Percentiles rank a stretch among this genome's conserved stretches.
These are phyloP conservation scores for Peromyscus eremicus DNA, from an alignment of 2,797 vertebrate species.

Conservation along the genomic window DNA sequence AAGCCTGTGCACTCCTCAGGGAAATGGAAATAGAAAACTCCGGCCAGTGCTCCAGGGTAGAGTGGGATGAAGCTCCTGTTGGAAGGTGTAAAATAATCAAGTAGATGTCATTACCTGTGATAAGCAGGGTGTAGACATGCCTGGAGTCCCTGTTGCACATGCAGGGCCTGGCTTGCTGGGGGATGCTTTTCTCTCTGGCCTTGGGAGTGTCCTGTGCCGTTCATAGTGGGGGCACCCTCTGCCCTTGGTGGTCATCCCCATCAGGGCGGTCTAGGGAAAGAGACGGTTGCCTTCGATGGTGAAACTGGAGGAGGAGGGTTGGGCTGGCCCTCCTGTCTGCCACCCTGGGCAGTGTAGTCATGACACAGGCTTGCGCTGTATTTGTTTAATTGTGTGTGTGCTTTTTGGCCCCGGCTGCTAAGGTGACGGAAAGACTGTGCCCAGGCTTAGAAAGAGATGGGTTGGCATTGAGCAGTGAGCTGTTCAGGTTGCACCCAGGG, in stretches of 20 bases:
- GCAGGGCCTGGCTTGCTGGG: background rate
- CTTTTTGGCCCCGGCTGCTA: constrained; percentile 68
- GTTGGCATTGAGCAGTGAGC: constrained; percentile 48
- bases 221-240: background rate
- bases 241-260: background rate
- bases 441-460: constrained; percentile 65
- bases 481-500: constrained; percentile 58
- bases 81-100: background rate
- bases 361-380: constrained; percentile 21
- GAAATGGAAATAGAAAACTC: constrained; percentile 33
- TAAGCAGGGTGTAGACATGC: background rate
- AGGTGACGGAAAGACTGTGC: constrained; percentile 66
- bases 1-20: constrained; percentile 34
- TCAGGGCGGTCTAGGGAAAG: background rate
- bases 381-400: constrained; percentile 69
- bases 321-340: constrained; percentile 52
- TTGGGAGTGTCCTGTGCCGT: background rate
- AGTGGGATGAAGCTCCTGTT: background rate
- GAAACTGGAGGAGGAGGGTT: constrained; percentile 56
- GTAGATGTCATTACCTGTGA: background rate
- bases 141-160: background rate
- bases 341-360: background rate
- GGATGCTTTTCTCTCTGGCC: background rate
- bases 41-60: background rate
- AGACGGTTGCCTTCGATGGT: constrained; percentile 39